Evolutionary conservation across 2,888 invertebrate genomes (phyloP).

Genomic region (Cecidostiba fungosa): DNA sequence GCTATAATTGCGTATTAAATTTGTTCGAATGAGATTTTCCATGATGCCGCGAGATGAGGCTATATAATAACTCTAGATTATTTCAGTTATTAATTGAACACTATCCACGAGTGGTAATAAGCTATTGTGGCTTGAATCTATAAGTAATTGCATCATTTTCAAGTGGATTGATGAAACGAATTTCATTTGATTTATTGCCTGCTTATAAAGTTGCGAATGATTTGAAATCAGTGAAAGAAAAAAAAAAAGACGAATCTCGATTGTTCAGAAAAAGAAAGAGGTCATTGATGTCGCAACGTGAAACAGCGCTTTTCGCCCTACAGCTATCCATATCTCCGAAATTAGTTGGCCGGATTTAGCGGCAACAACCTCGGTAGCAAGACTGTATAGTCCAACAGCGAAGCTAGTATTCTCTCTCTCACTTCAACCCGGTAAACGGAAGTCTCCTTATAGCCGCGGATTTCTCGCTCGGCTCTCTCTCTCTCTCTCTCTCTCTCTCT

Average conservation of each 20-base stretch:
- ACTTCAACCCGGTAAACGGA: not conserved
- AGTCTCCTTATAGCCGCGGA: conserved; percentile 36
- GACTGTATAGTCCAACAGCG: not conserved
- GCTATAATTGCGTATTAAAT: conserved; percentile 21
- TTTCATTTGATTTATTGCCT: no score
- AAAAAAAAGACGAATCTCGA: no score
- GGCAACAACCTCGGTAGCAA: not conserved
- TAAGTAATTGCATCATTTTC: no score
- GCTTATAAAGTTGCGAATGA: no score
- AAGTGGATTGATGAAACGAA: no score
- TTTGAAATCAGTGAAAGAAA: no score
- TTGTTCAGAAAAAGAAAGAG: no score
- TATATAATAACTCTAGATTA: not conserved
- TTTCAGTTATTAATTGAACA: no score
- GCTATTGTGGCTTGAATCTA: no score
- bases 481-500: not conserved
- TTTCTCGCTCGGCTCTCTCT: not conserved
- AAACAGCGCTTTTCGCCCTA: not conserved
- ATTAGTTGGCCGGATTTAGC: conserved; percentile 25
- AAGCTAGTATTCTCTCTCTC: conserved; percentile 8
- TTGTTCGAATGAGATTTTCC: not conserved
- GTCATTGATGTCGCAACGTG: not conserved
- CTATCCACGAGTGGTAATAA: no score
- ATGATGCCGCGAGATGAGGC: not conserved
- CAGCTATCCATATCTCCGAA: conserved; percentile 7